Conservation (phyloP, 2,113 vertebrate genomes). For the Fulmarus glacialis region DNA sequence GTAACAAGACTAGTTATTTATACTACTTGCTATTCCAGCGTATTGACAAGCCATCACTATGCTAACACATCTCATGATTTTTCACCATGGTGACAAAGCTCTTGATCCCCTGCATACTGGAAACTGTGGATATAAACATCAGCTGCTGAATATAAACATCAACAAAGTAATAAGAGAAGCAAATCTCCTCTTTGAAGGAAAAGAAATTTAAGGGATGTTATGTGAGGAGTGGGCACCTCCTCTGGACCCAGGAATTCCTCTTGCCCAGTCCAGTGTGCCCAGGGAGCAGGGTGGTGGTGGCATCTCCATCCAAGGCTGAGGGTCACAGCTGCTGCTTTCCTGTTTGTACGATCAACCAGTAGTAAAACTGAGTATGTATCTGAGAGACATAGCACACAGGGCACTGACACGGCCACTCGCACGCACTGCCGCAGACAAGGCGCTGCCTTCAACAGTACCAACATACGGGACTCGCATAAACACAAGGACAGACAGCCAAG, state of each 20-base stretch:
- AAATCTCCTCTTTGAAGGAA: not conserved
- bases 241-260: not conserved
- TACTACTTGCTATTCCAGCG: not conserved
- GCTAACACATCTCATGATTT: not conserved
- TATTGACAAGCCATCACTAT: not conserved
- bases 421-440: not conserved
- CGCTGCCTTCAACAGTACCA: not conserved
- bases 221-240: not conserved
- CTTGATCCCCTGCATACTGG: not conserved
- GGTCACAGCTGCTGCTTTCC: not conserved
- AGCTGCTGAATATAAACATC: not conserved
- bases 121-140: too few relatives aligned
- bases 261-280: too few relatives aligned
- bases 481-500: not conserved
- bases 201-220: not conserved
- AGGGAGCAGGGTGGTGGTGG: not conserved
- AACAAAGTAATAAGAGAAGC: not conserved
- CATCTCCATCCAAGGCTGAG: not conserved
- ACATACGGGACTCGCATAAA: not conserved
- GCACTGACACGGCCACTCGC: rapidly evolving
- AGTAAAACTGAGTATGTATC: not conserved
- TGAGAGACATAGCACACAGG: not conserved
- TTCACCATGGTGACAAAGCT: not conserved
- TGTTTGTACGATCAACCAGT: not conserved
- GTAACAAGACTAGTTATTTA: not conserved